Evolutionary conservation across 2,888 invertebrate species (phyloP), one percentile per base, ranked within the genome.

Genomic region (Ormyrus labotus): DNA sequence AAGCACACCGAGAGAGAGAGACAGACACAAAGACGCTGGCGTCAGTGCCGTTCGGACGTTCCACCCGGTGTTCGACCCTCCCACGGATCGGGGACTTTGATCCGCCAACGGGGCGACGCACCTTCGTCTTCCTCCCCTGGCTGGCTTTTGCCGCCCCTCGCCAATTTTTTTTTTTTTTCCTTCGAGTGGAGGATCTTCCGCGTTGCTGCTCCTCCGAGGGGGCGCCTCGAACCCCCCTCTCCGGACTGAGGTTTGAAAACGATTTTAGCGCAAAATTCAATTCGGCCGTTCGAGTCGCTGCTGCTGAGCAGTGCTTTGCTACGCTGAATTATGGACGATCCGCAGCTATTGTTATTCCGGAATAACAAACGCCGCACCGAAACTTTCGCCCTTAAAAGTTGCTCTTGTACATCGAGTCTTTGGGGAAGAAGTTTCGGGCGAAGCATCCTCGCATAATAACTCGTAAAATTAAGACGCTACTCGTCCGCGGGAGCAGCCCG

Each of bases 101-200:
- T 74, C 74, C 60, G 48, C 71, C 1, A 19, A 11, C 50, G 65
- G 74, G 74, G 74, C 64, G 64, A 74, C 58, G 74, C 50, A 68
- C 53, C 55, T 45, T 50, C 55, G 19, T 10, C 57, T 6, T 11
- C 45, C 6, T 65, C 61, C 51, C 9, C 45, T 48, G 19, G 13
- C 0, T 11, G 7, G n/a, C 47, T 8, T 45, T 19, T 6, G 6
- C 13, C 19, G 0, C 64, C 8, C 47, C 10, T 13, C 0, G 5
- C 8, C 51, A 10, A 10, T 64, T 34, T 47, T 34, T 47, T 45
- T 58, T 50, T 60, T 34, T n/a, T 50, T 9, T 5, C 34, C 6
- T 50, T 3, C 13, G 13, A 19, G 19, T 19, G 19, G 19, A 19
- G 19, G 19, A 19, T 19, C 19, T 19, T 19, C 19, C 19, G 19